Conservation (phyloP, 2,113 vertebrate genomes). For the Dunckerocampus dactyliophorus region DNA sequence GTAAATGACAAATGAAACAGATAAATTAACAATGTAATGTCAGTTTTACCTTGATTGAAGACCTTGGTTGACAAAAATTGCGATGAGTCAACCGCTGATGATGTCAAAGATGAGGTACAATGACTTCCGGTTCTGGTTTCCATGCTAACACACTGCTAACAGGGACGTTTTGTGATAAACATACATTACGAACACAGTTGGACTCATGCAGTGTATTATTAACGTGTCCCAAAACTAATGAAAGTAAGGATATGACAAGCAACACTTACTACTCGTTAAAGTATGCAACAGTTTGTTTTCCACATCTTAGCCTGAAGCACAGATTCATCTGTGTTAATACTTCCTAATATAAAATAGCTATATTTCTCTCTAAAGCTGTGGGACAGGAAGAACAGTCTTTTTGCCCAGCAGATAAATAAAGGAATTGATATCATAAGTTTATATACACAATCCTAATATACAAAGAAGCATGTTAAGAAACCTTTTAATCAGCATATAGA, state of each 20-base stretch:
- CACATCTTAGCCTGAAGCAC: conserved; percentile 49
- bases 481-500: background rate
- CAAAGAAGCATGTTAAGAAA: background rate
- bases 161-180: too few relatives aligned
- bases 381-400: conserved; percentile 28
- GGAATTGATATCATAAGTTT: background rate
- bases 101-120: too few relatives aligned
- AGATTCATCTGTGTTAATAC: conserved; percentile 47
- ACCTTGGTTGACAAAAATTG: too few relatives aligned
- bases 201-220: too few relatives aligned
- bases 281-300: conserved; percentile 43
- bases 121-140: too few relatives aligned
- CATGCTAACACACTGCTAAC: too few relatives aligned
- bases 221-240: conserved; percentile 45
- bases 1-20: too few relatives aligned
- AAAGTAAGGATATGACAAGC: conserved; percentile 55
- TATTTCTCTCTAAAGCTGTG: conserved; percentile 35
- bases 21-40: too few relatives aligned
- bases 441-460: background rate
- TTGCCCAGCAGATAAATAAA: conserved; percentile 24
- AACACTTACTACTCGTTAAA: conserved; percentile 59
- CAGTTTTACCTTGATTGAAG: too few relatives aligned
- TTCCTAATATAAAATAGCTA: conserved; percentile 45
- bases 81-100: too few relatives aligned
- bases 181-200: too few relatives aligned